These are phyloP conservation scores for Gadus macrocephalus DNA, from an alignment of 2,113 vertebrate species.

Conservation along the genomic window DNA sequence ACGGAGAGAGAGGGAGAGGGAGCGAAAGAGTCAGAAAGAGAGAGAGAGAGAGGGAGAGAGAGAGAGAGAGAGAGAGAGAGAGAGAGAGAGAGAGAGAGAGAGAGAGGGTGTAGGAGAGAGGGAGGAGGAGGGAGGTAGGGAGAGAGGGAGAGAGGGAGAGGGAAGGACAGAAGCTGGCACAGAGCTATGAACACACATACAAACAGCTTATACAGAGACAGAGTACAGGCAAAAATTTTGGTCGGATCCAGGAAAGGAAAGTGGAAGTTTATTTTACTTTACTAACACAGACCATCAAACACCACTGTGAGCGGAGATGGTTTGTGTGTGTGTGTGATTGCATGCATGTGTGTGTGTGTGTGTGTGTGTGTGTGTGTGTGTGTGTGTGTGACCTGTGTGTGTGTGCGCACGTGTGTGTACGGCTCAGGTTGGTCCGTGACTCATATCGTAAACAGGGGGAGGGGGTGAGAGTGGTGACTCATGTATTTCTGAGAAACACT, in stretches of 20 bases:
- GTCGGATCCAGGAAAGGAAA: conserved; percentile 32
- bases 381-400: too few species aligned
- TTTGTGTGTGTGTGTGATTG: conserved; percentile 2
- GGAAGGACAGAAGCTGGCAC: conserved; percentile 33
- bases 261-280: conserved; percentile 28
- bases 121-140: too few species aligned
- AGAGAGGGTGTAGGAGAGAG: too few species aligned
- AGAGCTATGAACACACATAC: conserved; percentile 20
- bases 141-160: too few species aligned
- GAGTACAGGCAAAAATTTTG: conserved; percentile 18
- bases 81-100: too few species aligned
- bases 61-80: too few species aligned
- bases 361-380: too few species aligned
- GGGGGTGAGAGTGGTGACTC: conserved; percentile 46
- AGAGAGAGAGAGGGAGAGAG: too few species aligned
- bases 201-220: conserved; percentile 17
- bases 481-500: conserved; percentile 52
- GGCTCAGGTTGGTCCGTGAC: conserved; percentile 45
- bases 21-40: too few species aligned
- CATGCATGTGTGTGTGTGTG: too few species aligned
- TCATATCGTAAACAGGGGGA: conserved; percentile 32
- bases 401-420: too few species aligned
- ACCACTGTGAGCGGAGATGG: conserved; percentile 13
- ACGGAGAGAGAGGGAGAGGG: too few species aligned
- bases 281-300: conserved; percentile 19